These are phyloP conservation scores for Temnothorax rugatulus DNA, from an alignment of 2,888 invertebrate species.

Conservation along the genomic window DNA sequence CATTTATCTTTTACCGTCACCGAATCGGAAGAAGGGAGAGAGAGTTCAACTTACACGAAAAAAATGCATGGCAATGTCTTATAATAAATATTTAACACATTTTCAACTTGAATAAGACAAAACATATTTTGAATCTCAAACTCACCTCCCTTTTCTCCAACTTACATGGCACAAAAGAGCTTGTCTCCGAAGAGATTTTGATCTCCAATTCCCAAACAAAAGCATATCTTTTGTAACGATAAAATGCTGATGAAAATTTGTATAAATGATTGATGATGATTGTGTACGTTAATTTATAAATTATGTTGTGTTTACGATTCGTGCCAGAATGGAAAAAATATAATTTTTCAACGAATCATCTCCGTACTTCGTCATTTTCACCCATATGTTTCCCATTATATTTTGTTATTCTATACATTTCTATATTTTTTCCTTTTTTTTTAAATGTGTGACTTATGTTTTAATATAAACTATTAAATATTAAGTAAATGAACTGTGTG, in stretches of 20 bases:
- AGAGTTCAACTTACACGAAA: conserved; percentile 17
- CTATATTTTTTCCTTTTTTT: background rate
- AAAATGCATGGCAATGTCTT: background rate
- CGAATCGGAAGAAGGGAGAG: conserved; percentile 47
- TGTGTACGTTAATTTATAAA: conserved; percentile 86
- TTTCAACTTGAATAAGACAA: background rate
- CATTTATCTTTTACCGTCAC: conserved; percentile 22
- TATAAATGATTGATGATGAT: conserved; percentile 82
- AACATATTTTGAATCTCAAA: conserved; percentile 50
- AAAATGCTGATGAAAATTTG: conserved; percentile 72
- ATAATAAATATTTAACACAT: background rate
- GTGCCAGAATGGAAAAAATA: conserved; percentile 86
- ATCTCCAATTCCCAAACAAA: conserved; percentile 55
- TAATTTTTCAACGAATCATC: conserved; percentile 85
- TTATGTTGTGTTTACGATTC: conserved; percentile 85
- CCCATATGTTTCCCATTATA: conserved; percentile 10
- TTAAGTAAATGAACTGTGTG: conserved; percentile 3
- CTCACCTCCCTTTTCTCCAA: conserved; percentile 48
- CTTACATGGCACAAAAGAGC: conserved; percentile 51
- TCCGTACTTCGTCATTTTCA: conserved; percentile 57
- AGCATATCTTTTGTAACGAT: conserved; percentile 64
- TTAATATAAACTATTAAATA: conserved; percentile 22
- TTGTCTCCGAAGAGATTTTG: conserved; percentile 48
- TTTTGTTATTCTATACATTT: conserved; percentile 36
- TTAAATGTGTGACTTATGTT: conserved; percentile 17